These are phyloP conservation scores for Phodopus roborovskii DNA, from an alignment of 2,113 vertebrate species.

Conservation along the genomic window DNA sequence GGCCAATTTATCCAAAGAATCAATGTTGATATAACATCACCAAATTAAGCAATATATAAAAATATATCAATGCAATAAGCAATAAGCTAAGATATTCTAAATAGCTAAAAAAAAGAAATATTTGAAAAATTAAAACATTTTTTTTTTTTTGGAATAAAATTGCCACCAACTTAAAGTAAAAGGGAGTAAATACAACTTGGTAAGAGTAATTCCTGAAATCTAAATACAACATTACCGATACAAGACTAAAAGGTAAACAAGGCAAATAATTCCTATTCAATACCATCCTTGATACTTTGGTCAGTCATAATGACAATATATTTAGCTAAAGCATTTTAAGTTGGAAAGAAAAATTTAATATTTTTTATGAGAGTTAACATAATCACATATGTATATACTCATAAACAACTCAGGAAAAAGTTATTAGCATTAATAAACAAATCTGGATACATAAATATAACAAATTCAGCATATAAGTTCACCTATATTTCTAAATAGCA, in stretches of 20 bases:
- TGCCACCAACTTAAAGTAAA: neutral
- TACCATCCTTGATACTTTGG: neutral
- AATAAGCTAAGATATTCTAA: neutral
- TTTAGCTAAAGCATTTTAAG: neutral
- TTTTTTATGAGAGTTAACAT: neutral
- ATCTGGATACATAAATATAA: neutral
- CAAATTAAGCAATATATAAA: neutral
- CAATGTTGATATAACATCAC: neutral
- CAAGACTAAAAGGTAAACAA: neutral
- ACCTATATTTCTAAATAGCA: neutral
- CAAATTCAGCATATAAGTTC: neutral
- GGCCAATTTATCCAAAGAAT: neutral
- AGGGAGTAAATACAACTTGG: neutral
- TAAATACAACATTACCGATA: neutral
- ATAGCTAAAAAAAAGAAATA: neutral
- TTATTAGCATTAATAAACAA: neutral
- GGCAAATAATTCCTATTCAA: neutral
- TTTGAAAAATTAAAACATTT: neutral
- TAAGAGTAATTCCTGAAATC: neutral
- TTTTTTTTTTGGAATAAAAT: neutral
- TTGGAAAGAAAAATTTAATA: neutral
- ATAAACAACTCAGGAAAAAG: neutral
- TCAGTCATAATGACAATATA: neutral
- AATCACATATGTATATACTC: neutral
- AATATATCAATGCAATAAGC: neutral